phyloP scores from a whole-genome alignment of 2,113 vertebrate genomes.

The Syrrhaptes paradoxus region DNA sequence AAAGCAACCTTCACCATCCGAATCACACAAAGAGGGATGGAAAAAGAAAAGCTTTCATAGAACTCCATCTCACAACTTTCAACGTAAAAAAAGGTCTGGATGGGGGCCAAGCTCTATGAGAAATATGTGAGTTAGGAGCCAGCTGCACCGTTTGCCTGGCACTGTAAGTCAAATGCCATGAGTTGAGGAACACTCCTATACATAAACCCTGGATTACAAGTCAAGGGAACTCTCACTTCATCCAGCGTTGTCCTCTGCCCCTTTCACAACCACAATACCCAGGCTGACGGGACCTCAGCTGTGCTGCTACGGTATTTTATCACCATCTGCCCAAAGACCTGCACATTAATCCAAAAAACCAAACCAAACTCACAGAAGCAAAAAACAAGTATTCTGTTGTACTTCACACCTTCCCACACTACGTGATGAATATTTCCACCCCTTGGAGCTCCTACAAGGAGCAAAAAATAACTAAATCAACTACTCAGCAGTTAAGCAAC shows the following conservation, averaged over 20 bases:
- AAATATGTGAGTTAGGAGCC: neutral
- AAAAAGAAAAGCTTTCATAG: neutral
- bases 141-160: neutral
- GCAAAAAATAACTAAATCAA: neutral
- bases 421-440: neutral
- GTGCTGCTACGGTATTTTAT: neutral
- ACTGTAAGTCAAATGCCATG: neutral
- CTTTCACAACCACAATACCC: neutral
- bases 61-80: neutral
- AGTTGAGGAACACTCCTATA: neutral
- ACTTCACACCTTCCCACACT: neutral
- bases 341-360: neutral
- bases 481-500: neutral
- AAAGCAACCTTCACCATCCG: neutral
- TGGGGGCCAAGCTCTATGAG: neutral
- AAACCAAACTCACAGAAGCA: neutral
- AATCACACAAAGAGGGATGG: neutral
- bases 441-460: neutral
- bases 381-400: neutral
- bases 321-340: rapidly evolving
- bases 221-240: neutral
- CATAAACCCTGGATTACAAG: neutral
- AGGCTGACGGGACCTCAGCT: neutral
- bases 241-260: neutral
- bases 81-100: neutral